Percentiles rank a stretch among this genome's conserved stretches.
Evolutionary conservation across 2,113 vertebrate genomes (phyloP).

Genomic region (Ceyx margarethae): DNA sequence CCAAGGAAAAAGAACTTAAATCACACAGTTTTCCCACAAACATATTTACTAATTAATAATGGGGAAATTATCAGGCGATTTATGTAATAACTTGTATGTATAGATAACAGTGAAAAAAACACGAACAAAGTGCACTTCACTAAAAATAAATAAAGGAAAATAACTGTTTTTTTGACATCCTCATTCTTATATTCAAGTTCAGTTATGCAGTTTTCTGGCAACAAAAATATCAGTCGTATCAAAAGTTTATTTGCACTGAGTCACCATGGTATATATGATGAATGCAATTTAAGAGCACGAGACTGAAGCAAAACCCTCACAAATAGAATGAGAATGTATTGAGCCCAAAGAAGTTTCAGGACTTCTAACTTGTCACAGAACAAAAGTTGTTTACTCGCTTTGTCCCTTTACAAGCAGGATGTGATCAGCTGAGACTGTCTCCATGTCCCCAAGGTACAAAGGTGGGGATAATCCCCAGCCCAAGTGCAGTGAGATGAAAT

Average conservation of each 20-base stretch:
- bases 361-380: not conserved
- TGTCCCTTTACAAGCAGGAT: not conserved
- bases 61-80: not conserved
- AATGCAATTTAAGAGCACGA: not conserved
- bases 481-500: not conserved
- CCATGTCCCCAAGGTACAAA: accelerated
- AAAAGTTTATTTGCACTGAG: not conserved
- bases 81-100: not conserved
- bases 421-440: not conserved
- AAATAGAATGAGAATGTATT: not conserved
- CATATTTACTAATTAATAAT: not conserved
- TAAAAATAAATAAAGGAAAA: not conserved
- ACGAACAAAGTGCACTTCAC: not conserved
- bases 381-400: not conserved
- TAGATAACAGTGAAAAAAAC: not conserved
- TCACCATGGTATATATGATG: not conserved
- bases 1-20: not conserved
- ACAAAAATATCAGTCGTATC: not conserved
- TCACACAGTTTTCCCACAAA: not conserved
- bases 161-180: not conserved
- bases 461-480: not conserved
- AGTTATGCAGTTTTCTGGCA: not conserved
- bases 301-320: not conserved
- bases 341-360: not conserved
- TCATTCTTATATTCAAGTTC: not conserved